phyloP scores from a whole-genome alignment of 2,797 vertebrate species.

The Eptatretus atami region DNA sequence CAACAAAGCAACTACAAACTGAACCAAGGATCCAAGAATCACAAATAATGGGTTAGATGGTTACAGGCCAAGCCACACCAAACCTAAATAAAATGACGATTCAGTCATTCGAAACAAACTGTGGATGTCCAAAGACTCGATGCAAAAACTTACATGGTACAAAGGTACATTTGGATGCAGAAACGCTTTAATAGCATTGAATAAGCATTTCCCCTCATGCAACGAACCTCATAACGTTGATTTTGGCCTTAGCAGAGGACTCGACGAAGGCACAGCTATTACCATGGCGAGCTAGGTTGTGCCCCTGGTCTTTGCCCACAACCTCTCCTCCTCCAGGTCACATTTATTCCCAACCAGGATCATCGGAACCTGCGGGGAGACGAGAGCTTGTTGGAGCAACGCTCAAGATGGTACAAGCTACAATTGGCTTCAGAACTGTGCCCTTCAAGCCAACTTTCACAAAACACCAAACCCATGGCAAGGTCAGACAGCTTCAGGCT shows the following conservation, averaged over 20 bases:
- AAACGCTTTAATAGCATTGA: too few species aligned
- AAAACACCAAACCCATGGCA: too few species aligned
- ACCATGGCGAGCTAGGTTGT: constrained; percentile 56
- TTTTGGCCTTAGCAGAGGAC: constrained; percentile 56
- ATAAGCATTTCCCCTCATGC: too few species aligned
- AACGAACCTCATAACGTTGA: constrained; percentile 37
- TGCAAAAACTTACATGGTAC: too few species aligned
- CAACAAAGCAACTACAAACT: neutral
- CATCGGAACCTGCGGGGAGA: constrained; percentile 33
- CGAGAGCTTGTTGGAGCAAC: neutral
- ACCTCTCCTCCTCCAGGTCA: constrained; percentile 57
- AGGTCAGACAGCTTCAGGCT: too few species aligned
- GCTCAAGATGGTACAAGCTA: neutral
- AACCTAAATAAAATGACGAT: neutral
- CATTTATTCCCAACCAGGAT: constrained; percentile 59
- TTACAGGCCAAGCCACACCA: neutral
- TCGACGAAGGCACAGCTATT: constrained; percentile 54
- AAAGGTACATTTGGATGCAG: too few species aligned
- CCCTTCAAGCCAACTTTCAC: neutral
- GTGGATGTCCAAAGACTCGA: too few species aligned
- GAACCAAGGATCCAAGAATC: neutral
- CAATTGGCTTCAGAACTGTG: neutral
- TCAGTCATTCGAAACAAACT: constrained; percentile 11
- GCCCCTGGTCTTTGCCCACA: constrained; percentile 53
- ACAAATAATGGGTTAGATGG: neutral